Conservation (phyloP, 2,113 vertebrate species). For the Numida meleagris region DNA sequence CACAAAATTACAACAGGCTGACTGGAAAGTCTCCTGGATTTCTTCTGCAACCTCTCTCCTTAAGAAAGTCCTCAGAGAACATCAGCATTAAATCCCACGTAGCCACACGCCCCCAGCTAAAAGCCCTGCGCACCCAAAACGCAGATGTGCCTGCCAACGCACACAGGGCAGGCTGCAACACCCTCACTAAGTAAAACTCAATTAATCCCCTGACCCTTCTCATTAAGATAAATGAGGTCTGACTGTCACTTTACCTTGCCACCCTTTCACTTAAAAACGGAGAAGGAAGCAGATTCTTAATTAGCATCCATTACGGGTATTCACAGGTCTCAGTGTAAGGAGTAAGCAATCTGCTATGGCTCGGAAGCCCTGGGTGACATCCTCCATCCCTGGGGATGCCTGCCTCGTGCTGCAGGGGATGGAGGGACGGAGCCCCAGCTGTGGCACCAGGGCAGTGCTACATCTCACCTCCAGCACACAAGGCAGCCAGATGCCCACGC, state of each 20-base stretch:
- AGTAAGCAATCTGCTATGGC: constrained; percentile 22
- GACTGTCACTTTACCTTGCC: constrained; percentile 55
- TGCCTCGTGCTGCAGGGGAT: not conserved
- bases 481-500: not conserved
- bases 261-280: constrained; percentile 25
- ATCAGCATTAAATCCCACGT: not conserved
- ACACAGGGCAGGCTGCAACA: not conserved
- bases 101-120: not conserved
- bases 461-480: not conserved
- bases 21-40: not conserved
- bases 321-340: constrained; percentile 29
- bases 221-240: constrained; percentile 55
- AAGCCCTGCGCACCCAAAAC: not conserved
- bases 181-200: not conserved
- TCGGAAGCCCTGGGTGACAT: not conserved
- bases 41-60: not conserved
- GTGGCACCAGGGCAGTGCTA: not conserved
- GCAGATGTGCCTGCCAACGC: not conserved
- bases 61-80: not conserved
- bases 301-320: constrained; percentile 39
- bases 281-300: constrained; percentile 62
- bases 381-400: not conserved
- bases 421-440: not conserved
- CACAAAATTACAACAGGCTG: not conserved
- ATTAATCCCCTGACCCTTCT: constrained; percentile 39